Evolutionary conservation across 2,888 invertebrate species (phyloP).

Genomic region (Watsonalla binaria): DNA sequence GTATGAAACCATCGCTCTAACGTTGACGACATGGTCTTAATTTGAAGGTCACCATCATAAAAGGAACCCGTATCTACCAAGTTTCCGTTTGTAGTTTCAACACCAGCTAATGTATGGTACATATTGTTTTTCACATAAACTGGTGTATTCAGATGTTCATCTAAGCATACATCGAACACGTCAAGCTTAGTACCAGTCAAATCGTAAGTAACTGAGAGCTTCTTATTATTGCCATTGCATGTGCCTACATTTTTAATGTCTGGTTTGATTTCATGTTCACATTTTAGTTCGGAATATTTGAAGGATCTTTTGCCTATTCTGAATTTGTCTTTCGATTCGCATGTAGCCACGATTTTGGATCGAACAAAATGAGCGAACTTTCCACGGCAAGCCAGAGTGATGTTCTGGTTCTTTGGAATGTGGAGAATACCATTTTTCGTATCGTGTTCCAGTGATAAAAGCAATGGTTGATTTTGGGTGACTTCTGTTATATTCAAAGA

Average conservation of each 20-base stretch:
- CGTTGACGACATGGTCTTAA: slow-evolving; percentile 13
- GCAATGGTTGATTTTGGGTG: slow-evolving; percentile 26
- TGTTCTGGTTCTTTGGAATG: slow-evolving; percentile 22
- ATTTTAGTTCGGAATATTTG: slow-evolving; percentile 35
- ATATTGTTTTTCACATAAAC: slow-evolving; percentile 31
- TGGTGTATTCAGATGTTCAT: slow-evolving; percentile 27
- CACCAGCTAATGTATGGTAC: slow-evolving; percentile 17
- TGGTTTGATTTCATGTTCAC: slow-evolving; percentile 26
- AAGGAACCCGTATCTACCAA: slow-evolving; percentile 26
- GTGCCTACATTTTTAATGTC: slow-evolving; percentile 14
- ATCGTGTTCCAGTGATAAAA: slow-evolving; percentile 21
- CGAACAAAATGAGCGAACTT: slow-evolving; percentile 19
- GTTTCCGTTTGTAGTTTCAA: slow-evolving; percentile 19
- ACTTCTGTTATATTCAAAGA: slow-evolving; percentile 27
- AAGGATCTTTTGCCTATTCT: slow-evolving; percentile 17
- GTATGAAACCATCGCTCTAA: slow-evolving; percentile 19
- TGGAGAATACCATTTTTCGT: slow-evolving; percentile 20
- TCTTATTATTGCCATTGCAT: slow-evolving; percentile 30
- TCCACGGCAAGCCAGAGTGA: slow-evolving; percentile 35
- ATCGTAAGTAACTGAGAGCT: slow-evolving; percentile 30
- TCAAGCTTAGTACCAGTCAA: slow-evolving; percentile 12
- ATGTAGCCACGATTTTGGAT: slow-evolving; percentile 21
- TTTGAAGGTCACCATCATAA: slow-evolving; percentile 36
- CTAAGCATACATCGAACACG: slow-evolving; percentile 42
- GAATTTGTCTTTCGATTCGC: slow-evolving; percentile 27